These are phyloP conservation scores for Ptychoptera albimana DNA, from an alignment of 2,888 invertebrate species.

Conservation along the genomic window DNA sequence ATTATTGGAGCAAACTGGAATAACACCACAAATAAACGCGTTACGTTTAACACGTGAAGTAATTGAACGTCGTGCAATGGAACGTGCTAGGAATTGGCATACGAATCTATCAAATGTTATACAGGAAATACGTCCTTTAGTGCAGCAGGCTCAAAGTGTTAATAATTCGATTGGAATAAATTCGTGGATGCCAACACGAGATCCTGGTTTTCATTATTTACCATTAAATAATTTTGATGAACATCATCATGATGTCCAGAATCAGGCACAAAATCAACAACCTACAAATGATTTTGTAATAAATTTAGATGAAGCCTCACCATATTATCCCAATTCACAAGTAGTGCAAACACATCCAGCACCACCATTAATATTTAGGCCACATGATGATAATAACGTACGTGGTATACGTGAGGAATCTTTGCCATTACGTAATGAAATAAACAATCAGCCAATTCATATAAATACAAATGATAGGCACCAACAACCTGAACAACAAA, in stretches of 20 bases:
- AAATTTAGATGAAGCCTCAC: conserved; percentile 3
- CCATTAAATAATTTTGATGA: no score
- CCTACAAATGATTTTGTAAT: conserved; percentile 3
- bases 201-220: neutral
- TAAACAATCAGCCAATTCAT: neutral
- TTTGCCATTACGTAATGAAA: neutral
- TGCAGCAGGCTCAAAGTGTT: conserved; percentile 7
- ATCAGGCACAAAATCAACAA: neutral
- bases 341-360: neutral
- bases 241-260: neutral
- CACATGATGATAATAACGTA: neutral
- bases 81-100: conserved; percentile 5
- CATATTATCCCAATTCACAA: neutral
- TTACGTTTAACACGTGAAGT: conserved; percentile 3
- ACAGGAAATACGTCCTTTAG: conserved; percentile 6
- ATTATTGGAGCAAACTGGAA: no score
- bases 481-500: neutral
- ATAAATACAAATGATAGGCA: neutral
- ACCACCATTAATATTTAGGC: neutral
- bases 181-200: conserved; percentile 1
- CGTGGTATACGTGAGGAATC: neutral
- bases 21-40: neutral
- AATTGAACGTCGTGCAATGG: conserved; percentile 1
- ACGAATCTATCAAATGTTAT: conserved; percentile 7
- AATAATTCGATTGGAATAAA: conserved; percentile 1